Conservation (phyloP, 2,888 invertebrate species). For the Ecliptopera silaceata region DNA sequence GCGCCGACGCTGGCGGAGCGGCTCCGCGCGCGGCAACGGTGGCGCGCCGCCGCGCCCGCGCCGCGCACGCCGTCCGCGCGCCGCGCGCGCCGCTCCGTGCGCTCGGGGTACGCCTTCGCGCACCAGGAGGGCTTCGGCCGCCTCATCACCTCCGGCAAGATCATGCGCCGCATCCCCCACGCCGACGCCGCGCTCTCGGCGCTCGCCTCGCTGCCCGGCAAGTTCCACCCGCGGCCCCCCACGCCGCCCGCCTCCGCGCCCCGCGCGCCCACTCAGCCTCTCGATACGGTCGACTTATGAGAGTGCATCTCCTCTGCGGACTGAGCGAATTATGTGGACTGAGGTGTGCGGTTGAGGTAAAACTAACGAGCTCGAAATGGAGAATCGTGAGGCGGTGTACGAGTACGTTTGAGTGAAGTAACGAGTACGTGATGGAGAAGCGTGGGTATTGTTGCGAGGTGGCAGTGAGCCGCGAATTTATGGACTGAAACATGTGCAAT, state of each 20-base stretch:
- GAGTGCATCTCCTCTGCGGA: slow-evolving; percentile 16
- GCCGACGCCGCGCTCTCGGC: slow-evolving; percentile 88
- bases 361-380: too few relatives aligned
- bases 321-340: too few relatives aligned
- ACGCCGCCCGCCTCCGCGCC: slow-evolving; percentile 73
- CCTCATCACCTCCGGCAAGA: slow-evolving; percentile 98
- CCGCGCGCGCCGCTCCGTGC: slow-evolving; percentile 94
- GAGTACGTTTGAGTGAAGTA: too few relatives aligned
- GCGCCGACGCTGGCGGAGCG: slow-evolving; percentile 96
- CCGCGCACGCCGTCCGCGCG: slow-evolving; percentile 93
- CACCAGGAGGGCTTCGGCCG: slow-evolving; percentile 87
- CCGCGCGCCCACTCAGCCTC: slow-evolving; percentile 86
- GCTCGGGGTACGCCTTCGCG: slow-evolving; percentile 98
- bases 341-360: too few relatives aligned
- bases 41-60: slow-evolving; percentile 89
- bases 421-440: too few relatives aligned
- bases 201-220: slow-evolving; percentile 82
- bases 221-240: slow-evolving; percentile 89
- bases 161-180: slow-evolving; percentile 93
- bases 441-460: too few relatives aligned
- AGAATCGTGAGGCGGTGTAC: too few relatives aligned
- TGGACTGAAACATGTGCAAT: too few relatives aligned
- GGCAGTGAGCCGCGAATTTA: too few relatives aligned
- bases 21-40: slow-evolving; percentile 90
- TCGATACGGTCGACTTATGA: slow-evolving; percentile 89